Evolutionary conservation across 1,140 invertebrate genomes (phyloP).

Genomic region (Drosophila tropicalis): DNA sequence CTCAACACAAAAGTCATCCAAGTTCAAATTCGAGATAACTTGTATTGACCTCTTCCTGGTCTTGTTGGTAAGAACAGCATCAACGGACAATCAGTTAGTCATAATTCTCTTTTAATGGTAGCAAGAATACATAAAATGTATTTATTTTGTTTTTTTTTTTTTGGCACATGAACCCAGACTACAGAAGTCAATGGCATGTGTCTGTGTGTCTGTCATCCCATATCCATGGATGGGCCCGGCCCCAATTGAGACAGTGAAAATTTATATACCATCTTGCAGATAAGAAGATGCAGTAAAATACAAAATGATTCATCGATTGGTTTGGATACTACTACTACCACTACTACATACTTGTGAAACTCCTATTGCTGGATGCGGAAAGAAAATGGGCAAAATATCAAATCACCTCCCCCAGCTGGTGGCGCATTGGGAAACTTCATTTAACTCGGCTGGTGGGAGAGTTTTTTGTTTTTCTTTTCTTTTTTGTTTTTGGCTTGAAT

Average conservation of each 20-base stretch:
- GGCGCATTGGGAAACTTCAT: conserved; percentile 27
- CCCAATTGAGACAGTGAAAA: background rate
- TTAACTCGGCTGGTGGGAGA: conserved; percentile 10
- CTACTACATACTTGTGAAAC: too few relatives aligned
- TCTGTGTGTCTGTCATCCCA: background rate
- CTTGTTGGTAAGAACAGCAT: background rate
- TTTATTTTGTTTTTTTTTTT: background rate
- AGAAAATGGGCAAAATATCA: conserved; percentile 3
- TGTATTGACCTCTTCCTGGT: too few relatives aligned
- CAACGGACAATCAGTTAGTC: background rate
- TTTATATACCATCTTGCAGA: conserved; percentile 10
- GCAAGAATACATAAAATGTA: background rate
- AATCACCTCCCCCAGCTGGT: conserved; percentile 6
- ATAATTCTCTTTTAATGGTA: background rate
- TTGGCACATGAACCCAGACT: conserved; percentile 3
- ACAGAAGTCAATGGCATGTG: conserved; percentile 1
- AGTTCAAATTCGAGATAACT: too few relatives aligned
- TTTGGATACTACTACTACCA: too few relatives aligned
- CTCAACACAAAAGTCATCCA: too few relatives aligned
- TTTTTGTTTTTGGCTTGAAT: background rate
- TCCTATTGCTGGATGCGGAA: background rate
- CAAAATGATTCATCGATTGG: background rate
- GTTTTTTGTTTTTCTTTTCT: background rate
- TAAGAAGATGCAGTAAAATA: conserved; percentile 7
- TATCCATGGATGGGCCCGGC: background rate